Conservation (phyloP, 2,113 vertebrate species). For the Globicephala melas region DNA sequence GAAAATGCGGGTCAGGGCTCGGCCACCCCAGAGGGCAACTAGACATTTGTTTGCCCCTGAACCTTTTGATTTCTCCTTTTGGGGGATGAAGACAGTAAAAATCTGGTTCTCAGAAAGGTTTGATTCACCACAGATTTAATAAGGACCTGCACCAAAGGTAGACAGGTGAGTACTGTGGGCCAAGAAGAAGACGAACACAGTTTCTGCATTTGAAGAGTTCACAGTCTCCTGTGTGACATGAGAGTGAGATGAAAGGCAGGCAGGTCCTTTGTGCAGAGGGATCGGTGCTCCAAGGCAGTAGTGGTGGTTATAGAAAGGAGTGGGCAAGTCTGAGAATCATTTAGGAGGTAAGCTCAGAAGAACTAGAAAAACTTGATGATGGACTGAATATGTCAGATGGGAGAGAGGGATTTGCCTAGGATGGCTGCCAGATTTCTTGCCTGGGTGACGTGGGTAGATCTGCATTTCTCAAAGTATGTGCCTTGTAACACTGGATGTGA, state of each 20-base stretch:
- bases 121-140: neutral
- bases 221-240: neutral
- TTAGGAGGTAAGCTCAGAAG: neutral
- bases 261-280: neutral
- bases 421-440: neutral
- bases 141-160: neutral
- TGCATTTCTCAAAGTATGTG: neutral
- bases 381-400: neutral
- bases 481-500: neutral
- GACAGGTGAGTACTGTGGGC: neutral
- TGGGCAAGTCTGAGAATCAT: neutral
- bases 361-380: neutral
- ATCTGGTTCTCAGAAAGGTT: neutral
- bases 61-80: neutral
- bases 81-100: neutral
- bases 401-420: neutral
- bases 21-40: neutral
- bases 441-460: neutral
- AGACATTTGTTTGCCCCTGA: neutral
- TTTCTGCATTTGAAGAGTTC: conserved; percentile 2
- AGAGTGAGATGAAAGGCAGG: neutral
- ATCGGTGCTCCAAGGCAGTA: neutral
- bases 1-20: neutral
- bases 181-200: neutral
- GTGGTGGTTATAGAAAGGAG: neutral